Evolutionary conservation across 2,113 vertebrate species (phyloP).

Genomic region (Percina caprodes): DNA sequence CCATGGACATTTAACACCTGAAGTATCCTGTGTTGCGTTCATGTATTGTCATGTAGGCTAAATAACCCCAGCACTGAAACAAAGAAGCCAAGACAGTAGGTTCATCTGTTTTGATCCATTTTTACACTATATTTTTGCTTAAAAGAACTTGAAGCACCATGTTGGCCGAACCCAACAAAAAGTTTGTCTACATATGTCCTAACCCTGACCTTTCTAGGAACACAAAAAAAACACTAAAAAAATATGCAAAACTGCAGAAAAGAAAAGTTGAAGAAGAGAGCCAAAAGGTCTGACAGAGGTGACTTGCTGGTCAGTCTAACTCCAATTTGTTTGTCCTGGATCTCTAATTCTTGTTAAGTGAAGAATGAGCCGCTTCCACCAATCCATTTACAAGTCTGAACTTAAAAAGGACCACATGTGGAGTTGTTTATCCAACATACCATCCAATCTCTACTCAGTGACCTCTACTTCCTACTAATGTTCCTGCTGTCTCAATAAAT

Average conservation of each 20-base stretch:
- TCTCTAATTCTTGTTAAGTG: constrained; percentile 5
- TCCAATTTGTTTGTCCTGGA: not conserved
- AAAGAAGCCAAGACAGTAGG: too few species aligned
- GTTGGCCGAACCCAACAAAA: too few species aligned
- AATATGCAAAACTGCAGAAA: not conserved
- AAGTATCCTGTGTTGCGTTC: too few species aligned
- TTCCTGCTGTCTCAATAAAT: constrained; percentile 6
- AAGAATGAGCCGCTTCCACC: constrained; percentile 15
- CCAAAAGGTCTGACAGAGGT: too few species aligned
- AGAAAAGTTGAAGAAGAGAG: too few species aligned
- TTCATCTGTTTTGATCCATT: too few species aligned
- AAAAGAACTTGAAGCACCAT: not conserved
- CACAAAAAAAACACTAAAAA: not conserved
- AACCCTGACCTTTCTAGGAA: not conserved
- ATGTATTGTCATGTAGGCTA: too few species aligned
- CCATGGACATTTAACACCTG: too few species aligned
- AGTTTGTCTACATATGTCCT: too few species aligned
- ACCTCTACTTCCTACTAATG: not conserved
- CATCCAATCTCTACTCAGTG: not conserved
- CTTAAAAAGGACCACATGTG: not conserved
- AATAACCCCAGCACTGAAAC: too few species aligned
- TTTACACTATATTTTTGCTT: too few species aligned
- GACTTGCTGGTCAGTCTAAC: not conserved
- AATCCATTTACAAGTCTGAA: constrained; percentile 32
- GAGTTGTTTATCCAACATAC: constrained; percentile 17